Base-by-base conservation (phyloP, 2,113 vertebrate species). In the Saccopteryx bilineata region DNA sequence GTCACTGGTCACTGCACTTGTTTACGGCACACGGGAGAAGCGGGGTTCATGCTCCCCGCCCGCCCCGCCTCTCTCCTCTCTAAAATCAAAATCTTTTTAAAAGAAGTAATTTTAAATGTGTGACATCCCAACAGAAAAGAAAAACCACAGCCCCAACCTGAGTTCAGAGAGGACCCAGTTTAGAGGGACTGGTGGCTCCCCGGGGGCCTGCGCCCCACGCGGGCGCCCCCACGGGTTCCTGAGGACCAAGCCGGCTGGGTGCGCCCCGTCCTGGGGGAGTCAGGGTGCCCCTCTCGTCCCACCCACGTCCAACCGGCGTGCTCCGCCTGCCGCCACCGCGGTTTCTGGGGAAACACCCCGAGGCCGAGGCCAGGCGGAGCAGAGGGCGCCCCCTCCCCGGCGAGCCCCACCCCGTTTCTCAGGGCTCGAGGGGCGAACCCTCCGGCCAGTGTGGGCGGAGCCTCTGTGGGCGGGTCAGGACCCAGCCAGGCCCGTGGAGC, bases 201-300 rank as follows among this genome's bases (percentile, higher is more conserved):
- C 26, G 5, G 1, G 12, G 18, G 26, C 65, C 76, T 1, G 24
- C 33, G 39, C 39, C 39, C 39, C 39, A 39, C 39, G 39, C 39
- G 39, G 39, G 39, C 39, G 39, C 39, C 39, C 39, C 39, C 39
- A 39, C 39, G 84, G 66, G 9, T 4, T 48, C 66, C 21, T 5
- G 11, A 46, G 33, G 52, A 28, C 54, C 56, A 0, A 5, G 39
- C 46, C 18, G 19, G 58, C 52, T 33, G 11, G 14, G 9, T 8
- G 5, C 0, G 33, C 9, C 31, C 56, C 5, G 14, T 4, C 60
- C 2, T 0, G 21, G 23, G 63, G 17, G 28, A 11, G 11, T 4
- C 61, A 6, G 48, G 11, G 18, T 18, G 71, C 11, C 71, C 56
- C 1, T 2, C 8, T 2, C 19, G 7, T 5, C 82, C 48, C 63